phyloP scores from a whole-genome alignment of 2,888 invertebrate genomes.

The Frankliniella fusca region DNA sequence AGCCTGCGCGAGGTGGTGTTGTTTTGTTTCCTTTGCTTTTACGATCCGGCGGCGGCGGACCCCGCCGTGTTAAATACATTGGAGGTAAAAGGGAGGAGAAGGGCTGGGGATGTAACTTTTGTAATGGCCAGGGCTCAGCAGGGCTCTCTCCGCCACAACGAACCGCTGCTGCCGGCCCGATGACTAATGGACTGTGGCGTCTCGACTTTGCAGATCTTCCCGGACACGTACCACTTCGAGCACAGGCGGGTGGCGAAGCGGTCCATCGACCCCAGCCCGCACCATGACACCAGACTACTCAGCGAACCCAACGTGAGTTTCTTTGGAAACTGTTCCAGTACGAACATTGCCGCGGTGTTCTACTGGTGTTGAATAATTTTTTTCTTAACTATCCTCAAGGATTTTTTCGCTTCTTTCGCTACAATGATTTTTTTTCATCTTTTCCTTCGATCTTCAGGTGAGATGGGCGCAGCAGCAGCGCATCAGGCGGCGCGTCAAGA shows the following conservation, averaged over 20 bases:
- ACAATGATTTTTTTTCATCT: background rate
- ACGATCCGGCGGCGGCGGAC: no score
- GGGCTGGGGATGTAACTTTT: no score
- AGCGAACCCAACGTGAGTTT: conserved; percentile 66
- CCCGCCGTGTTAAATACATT: no score
- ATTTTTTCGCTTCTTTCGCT: background rate
- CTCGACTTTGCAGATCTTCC: conserved; percentile 68
- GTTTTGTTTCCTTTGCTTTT: no score
- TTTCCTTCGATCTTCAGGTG: conserved; percentile 45
- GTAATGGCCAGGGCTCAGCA: background rate
- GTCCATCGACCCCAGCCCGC: conserved; percentile 65
- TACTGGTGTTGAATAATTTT: no score
- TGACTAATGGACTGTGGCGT: background rate
- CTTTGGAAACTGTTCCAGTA: conserved; percentile 13
- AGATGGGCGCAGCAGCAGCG: conserved; percentile 77
- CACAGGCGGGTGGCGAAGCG: conserved; percentile 75
- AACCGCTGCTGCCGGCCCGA: background rate
- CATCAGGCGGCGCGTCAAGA: conserved; percentile 72
- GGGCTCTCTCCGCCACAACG: background rate
- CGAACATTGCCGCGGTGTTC: no score
- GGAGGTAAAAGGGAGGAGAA: no score
- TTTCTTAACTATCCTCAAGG: background rate
- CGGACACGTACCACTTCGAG: conserved; percentile 79
- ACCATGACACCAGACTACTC: conserved; percentile 66
- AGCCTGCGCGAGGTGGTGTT: no score